These are phyloP conservation scores for Venturia canescens DNA, from an alignment of 1,140 invertebrate genomes.

Conservation along the genomic window DNA sequence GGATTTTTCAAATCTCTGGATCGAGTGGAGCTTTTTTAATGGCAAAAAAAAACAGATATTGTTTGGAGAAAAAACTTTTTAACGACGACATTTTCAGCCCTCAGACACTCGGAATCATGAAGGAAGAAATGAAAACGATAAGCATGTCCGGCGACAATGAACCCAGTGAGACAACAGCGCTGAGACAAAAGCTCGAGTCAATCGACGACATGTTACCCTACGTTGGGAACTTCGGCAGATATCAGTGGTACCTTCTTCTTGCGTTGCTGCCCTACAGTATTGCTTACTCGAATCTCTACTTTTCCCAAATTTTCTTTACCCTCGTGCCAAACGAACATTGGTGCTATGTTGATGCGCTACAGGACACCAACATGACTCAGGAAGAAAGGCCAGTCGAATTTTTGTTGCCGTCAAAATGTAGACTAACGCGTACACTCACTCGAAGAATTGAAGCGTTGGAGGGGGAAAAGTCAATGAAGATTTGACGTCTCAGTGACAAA, in stretches of 20 bases:
- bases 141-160: conserved; percentile 35
- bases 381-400: conserved; percentile 62
- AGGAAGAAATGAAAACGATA: conserved; percentile 49
- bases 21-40: too few species aligned
- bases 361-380: conserved; percentile 59
- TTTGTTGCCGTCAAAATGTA: not conserved
- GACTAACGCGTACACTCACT: too few species aligned
- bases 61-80: too few species aligned
- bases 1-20: too few species aligned
- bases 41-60: too few species aligned
- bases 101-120: conserved; percentile 39
- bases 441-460: too few species aligned
- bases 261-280: conserved; percentile 70
- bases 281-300: conserved; percentile 71
- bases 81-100: too few species aligned
- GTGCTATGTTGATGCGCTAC: conserved; percentile 70
- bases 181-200: conserved; percentile 66
- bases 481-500: too few species aligned
- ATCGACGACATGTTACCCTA: conserved; percentile 77
- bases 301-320: conserved; percentile 75
- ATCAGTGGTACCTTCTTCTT: conserved; percentile 76
- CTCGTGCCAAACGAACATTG: conserved; percentile 74
- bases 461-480: too few species aligned
- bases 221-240: conserved; percentile 78
- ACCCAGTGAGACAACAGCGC: conserved; percentile 63